Evolutionary conservation across 2,888 invertebrate species (phyloP), one percentile per base, ranked within the genome.

Genomic region (Cistogaster globosa): DNA sequence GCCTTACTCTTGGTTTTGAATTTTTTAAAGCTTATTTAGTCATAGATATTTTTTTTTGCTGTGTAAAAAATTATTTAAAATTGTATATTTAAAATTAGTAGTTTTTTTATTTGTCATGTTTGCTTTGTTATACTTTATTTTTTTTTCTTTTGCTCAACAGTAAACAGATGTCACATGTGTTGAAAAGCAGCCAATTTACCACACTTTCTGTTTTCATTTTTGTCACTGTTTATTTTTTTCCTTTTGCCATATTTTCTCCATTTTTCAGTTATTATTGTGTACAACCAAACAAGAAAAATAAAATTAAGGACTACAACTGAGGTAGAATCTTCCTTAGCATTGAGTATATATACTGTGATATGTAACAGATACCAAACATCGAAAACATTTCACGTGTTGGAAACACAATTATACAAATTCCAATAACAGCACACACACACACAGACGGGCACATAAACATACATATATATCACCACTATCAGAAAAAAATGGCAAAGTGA

Each of bases 111-210:
- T 51, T 55, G 32, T 26, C 55, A 53, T 55, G 36, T 48, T 22
- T 32, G 32, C 32, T 32, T 0, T 45, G 20, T 51, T 11, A 8
- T 32, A n/a, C 22, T 16, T 45, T 18, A 36, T 71, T 60, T 68
- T 51, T 22, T 69, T 36, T 11, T 45, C 18, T 8, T 20, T 18
- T 57, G 38, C 67, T 51, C 55, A 53, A 71, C 63, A 80, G 84
- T 88, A 89, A 90, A 89, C 90, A 90, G 90, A 90, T 90, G 90
- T 90, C 89, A 87, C 90, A 90, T 88, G 88, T 89, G 90, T 90
- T 91, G 90, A 91, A 90, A 91, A 90, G 89, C 90, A 91, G 90
- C 90, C 91, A 91, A 91, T 90, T 91, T 90, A 89, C 78, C 79
- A 84, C 82, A 86, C 84, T 82, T 74, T 79, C 78, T 65, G 38